Evolutionary conservation across 1,140 invertebrate genomes (phyloP).

Genomic region (Oryctes rhinoceros): DNA sequence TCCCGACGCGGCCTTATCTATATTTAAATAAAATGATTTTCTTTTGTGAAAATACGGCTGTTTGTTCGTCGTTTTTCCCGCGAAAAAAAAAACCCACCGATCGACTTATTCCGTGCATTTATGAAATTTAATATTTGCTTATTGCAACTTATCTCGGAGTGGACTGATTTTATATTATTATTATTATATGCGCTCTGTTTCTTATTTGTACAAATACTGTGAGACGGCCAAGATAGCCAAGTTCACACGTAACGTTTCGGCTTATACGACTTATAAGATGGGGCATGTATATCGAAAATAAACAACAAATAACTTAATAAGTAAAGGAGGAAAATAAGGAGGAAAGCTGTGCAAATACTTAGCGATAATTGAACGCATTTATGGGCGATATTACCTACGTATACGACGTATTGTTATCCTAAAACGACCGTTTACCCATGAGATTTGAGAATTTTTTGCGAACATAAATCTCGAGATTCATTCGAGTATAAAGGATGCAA

Average conservation of each 20-base stretch:
- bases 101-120: conserved; percentile 7
- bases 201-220: conserved; percentile 13
- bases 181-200: conserved; percentile 29
- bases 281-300: neutral
- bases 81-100: conserved; percentile 2
- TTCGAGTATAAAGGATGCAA: neutral
- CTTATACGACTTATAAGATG: neutral
- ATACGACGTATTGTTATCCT: neutral
- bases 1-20: neutral
- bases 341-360: conserved; percentile 27
- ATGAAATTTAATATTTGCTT: conserved; percentile 27
- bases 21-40: conserved; percentile 20
- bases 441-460: neutral
- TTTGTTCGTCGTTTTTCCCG: neutral
- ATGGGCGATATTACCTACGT: neutral
- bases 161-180: conserved; percentile 14
- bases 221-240: neutral
- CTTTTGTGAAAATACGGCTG: conserved; percentile 6
- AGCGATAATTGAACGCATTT: conserved; percentile 18
- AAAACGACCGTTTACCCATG: neutral
- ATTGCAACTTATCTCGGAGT: conserved; percentile 24
- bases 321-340: neutral
- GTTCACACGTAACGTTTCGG: conserved; percentile 21
- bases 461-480: neutral
- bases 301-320: neutral